Conservation (phyloP, 2,888 invertebrate species). For the Patella caerulea region DNA sequence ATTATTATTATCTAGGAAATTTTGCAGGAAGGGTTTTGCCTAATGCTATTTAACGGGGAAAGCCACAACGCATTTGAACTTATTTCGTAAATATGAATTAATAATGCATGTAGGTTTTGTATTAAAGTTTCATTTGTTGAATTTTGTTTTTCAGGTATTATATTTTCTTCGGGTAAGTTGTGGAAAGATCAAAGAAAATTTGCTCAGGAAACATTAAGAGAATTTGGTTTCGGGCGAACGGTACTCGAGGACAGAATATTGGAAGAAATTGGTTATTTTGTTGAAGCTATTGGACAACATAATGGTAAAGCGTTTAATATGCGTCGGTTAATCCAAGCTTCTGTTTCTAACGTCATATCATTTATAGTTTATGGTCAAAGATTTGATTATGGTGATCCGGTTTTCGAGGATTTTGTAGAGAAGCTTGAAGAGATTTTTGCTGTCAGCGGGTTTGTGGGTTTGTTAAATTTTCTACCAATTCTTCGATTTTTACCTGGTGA, state of each 20-base stretch:
- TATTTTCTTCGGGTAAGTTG: conserved; percentile 11
- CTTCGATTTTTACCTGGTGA: conserved; percentile 45
- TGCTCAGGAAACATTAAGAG: conserved; percentile 15
- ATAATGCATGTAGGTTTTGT: no score
- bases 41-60: no score
- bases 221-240: conserved; percentile 23
- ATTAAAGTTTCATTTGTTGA: not conserved
- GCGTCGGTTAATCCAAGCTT: not conserved
- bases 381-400: no score
- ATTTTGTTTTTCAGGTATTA: conserved; percentile 19
- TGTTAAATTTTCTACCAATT: conserved; percentile 32
- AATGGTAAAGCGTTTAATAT: conserved; percentile 12
- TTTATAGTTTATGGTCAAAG: no score
- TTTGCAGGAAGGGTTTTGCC: no score
- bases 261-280: conserved; percentile 16
- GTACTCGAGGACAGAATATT: conserved; percentile 21
- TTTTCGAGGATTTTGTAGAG: no score
- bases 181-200: conserved; percentile 27
- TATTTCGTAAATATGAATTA: no score
- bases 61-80: no score
- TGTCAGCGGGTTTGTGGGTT: not conserved
- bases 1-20: no score
- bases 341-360: no score
- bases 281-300: conserved; percentile 7
- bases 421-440: no score